These are phyloP conservation scores for Tetrao urogallus DNA, from an alignment of 2,113 vertebrate species.

Conservation along the genomic window DNA sequence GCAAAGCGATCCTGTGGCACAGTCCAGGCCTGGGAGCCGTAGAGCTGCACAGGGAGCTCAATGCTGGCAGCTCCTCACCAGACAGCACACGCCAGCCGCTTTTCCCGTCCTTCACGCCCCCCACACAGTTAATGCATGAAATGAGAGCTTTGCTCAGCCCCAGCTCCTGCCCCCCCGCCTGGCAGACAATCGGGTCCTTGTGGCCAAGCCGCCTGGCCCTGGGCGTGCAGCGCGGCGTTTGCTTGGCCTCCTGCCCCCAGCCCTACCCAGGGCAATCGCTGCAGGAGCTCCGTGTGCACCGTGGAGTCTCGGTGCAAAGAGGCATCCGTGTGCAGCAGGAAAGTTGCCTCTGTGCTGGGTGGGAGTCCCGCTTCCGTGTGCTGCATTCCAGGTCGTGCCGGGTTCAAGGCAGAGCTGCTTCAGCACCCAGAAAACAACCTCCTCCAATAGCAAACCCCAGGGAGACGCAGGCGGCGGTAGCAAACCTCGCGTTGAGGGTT, in stretches of 20 bases:
- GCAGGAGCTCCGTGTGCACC: background rate
- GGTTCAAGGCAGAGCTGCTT: background rate
- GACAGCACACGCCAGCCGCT: background rate
- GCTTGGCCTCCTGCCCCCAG: constrained; percentile 3
- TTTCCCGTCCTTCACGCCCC: background rate
- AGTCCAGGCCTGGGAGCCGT: background rate
- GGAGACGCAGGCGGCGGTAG: background rate
- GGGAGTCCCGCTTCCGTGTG: background rate
- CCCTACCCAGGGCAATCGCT: background rate
- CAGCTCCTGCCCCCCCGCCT: fast-evolving
- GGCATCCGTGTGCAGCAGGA: background rate
- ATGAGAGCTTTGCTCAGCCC: background rate
- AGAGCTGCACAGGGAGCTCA: fast-evolving
- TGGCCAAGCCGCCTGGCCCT: background rate
- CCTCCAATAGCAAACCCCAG: background rate
- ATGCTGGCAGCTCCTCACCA: background rate
- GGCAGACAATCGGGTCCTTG: background rate
- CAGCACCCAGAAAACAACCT: background rate
- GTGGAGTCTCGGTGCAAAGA: fast-evolving
- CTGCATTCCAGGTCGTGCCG: background rate
- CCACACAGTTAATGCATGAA: background rate
- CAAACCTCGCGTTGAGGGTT: background rate
- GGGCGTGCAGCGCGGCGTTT: background rate
- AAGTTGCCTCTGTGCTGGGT: background rate
- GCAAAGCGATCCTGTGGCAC: background rate